Percentiles rank a stretch among this genome's conserved stretches.
phyloP scores from a whole-genome alignment of 2,888 invertebrate genomes.

The Synergus laeviventris region DNA sequence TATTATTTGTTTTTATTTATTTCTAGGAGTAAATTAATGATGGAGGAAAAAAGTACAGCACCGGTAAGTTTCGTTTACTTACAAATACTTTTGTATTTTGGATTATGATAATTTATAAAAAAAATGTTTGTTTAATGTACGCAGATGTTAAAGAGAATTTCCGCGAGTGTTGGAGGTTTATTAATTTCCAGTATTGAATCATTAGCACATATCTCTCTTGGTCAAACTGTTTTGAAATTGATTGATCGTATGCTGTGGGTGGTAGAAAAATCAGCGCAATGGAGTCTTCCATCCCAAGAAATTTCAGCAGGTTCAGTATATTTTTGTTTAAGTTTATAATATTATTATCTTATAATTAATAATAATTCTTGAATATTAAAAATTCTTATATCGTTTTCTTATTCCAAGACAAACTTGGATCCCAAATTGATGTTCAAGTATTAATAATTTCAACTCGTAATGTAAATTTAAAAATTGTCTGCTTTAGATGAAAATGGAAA shows the following conservation, averaged over 20 bases:
- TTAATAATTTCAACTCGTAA: too few relatives aligned
- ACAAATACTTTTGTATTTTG: background rate
- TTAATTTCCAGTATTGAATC: slow-evolving; percentile 56
- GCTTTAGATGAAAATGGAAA: slow-evolving; percentile 77
- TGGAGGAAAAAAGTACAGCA: background rate
- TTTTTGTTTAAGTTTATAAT: slow-evolving; percentile 10
- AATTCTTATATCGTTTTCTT: too few relatives aligned
- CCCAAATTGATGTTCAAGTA: too few relatives aligned
- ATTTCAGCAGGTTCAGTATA: slow-evolving; percentile 48
- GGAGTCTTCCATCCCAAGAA: slow-evolving; percentile 77
- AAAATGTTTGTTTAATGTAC: slow-evolving; percentile 33
- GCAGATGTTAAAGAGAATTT: slow-evolving; percentile 48
- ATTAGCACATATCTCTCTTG: slow-evolving; percentile 67
- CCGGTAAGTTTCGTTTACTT: background rate
- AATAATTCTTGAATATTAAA: background rate
- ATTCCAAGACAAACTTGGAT: too few relatives aligned
- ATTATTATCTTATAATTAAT: background rate
- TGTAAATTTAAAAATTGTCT: background rate
- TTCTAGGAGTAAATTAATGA: background rate
- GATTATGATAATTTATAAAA: background rate
- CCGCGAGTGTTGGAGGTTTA: slow-evolving; percentile 42
- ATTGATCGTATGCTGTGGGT: slow-evolving; percentile 78
- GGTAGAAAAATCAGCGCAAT: slow-evolving; percentile 79
- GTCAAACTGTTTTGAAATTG: slow-evolving; percentile 76
- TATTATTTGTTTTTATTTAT: background rate